Percentiles rank a stretch among this genome's conserved stretches.
Evolutionary conservation across 2,888 invertebrate genomes (phyloP).

Genomic region (Limnephilus lunatus): DNA sequence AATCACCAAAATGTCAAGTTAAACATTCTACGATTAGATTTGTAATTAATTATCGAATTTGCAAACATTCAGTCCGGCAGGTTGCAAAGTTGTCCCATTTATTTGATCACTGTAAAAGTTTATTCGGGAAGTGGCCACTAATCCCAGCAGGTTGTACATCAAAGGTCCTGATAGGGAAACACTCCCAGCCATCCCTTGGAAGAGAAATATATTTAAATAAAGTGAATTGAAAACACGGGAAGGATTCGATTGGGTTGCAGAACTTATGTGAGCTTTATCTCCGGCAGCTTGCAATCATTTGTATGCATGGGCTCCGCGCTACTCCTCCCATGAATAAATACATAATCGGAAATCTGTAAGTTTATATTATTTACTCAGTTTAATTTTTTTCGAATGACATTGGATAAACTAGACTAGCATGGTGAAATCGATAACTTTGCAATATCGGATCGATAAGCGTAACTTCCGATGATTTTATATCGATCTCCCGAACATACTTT

Average conservation of each 20-base stretch:
- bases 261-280: conserved; percentile 14
- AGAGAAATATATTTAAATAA: conserved; percentile 59
- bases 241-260: conserved; percentile 49
- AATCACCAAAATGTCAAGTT: neutral
- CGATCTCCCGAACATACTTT: too few relatives aligned
- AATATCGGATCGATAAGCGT: too few relatives aligned
- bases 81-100: neutral
- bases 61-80: neutral
- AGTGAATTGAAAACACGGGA: conserved; percentile 53
- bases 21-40: neutral
- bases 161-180: conserved; percentile 40
- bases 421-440: too few relatives aligned
- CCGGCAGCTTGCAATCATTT: neutral
- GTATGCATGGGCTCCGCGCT: neutral
- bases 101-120: conserved; percentile 50
- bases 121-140: conserved; percentile 44
- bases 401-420: neutral
- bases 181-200: conserved; percentile 17
- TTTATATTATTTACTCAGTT: neutral
- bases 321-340: neutral
- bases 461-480: too few relatives aligned
- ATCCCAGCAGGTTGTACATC: conserved; percentile 21
- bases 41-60: neutral
- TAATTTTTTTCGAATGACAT: neutral
- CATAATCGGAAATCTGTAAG: neutral